These are phyloP conservation scores for Corythoichthys haematopterus DNA, from an alignment of 2,113 vertebrate species.

Conservation along the genomic window DNA sequence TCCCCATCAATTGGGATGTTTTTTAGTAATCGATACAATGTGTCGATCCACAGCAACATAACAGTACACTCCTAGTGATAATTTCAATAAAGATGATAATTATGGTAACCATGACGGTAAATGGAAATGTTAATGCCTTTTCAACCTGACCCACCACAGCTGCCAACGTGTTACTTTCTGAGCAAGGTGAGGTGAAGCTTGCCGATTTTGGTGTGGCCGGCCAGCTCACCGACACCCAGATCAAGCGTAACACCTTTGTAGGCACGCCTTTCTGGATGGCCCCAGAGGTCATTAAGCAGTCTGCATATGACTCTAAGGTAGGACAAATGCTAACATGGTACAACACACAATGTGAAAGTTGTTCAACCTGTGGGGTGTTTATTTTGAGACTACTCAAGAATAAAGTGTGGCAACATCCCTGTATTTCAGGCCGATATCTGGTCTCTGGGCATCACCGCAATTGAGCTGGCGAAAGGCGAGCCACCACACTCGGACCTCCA, in stretches of 20 bases:
- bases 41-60: no score
- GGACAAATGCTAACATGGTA: background rate
- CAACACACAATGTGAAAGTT: background rate
- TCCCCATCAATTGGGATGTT: no score
- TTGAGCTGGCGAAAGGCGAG: constrained; percentile 93
- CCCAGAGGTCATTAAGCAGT: constrained; percentile 78
- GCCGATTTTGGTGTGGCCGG: constrained; percentile 76
- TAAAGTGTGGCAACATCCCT: background rate
- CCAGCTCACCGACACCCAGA: constrained; percentile 77
- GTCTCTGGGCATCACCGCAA: constrained; percentile 96
- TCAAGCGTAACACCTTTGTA: constrained; percentile 77
- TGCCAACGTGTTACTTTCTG: constrained; percentile 76
- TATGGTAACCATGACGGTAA: background rate
- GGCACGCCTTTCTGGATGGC: constrained; percentile 81
- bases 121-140: no score
- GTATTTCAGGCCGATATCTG: constrained; percentile 90
- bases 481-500: constrained; percentile 93
- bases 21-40: no score
- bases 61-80: background rate
- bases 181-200: constrained; percentile 77
- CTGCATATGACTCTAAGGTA: constrained; percentile 77
- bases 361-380: background rate
- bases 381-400: background rate
- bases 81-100: background rate
- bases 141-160: constrained; percentile 40